These are phyloP conservation scores for Iphiclides podalirius DNA, from an alignment of 2,888 invertebrate genomes.

Conservation along the genomic window DNA sequence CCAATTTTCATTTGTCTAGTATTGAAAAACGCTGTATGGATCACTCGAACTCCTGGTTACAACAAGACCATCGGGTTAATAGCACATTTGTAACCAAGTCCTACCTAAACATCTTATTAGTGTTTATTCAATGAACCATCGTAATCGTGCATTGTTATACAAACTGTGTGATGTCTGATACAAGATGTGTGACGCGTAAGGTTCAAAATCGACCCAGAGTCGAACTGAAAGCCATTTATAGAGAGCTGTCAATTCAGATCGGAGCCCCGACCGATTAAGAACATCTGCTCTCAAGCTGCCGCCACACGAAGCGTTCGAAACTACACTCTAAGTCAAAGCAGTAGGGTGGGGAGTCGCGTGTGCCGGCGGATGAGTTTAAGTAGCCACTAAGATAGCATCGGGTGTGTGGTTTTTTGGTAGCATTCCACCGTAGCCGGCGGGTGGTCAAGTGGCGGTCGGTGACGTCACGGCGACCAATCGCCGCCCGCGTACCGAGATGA, in stretches of 20 bases:
- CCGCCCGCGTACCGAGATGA: slow-evolving; percentile 51
- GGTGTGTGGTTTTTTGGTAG: slow-evolving; percentile 38
- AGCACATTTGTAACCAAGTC: too few species aligned
- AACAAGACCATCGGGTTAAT: too few species aligned
- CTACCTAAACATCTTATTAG: too few species aligned
- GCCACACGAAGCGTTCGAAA: slow-evolving; percentile 6
- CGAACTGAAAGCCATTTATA: slow-evolving; percentile 37
- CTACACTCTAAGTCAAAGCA: background rate
- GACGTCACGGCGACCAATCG: slow-evolving; percentile 57
- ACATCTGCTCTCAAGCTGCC: slow-evolving; percentile 43
- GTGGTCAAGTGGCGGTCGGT: slow-evolving; percentile 45
- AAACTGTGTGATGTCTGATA: too few species aligned
- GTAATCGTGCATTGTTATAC: background rate
- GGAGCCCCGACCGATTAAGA: slow-evolving; percentile 49
- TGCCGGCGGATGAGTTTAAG: slow-evolving; percentile 32
- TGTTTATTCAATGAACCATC: background rate
- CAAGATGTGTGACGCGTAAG: background rate
- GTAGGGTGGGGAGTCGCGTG: slow-evolving; percentile 29
- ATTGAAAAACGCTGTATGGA: too few species aligned
- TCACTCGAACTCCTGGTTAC: too few species aligned
- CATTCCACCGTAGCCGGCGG: slow-evolving; percentile 56
- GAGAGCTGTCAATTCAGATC: slow-evolving; percentile 63
- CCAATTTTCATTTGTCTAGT: too few species aligned
- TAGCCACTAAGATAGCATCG: slow-evolving; percentile 39
- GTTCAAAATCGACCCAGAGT: slow-evolving; percentile 3